Evolutionary conservation across 1,140 invertebrate species (phyloP), one percentile per base, ranked within the genome.

Genomic region (Apolygus lucorum): DNA sequence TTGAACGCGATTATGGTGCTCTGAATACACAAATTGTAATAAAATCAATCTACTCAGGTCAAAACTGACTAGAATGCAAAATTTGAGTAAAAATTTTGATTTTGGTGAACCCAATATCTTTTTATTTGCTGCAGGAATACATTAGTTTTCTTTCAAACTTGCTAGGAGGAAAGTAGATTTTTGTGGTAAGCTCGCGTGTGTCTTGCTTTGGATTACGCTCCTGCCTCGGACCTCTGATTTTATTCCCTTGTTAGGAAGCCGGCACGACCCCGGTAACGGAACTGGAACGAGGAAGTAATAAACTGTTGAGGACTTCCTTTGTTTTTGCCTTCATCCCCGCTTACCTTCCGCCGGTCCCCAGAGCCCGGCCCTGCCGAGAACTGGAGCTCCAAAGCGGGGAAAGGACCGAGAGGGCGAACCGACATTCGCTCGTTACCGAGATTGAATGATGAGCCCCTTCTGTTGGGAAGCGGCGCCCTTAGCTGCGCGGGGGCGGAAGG

Each of bases 201-300:
- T n/a, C n/a, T n/a, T n/a, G n/a, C n/a, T n/a, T n/a, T n/a, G n/a
- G n/a, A n/a, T n/a, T n/a, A n/a, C n/a, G n/a, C n/a, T n/a, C n/a
- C n/a, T n/a, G n/a, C n/a, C 34, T 49, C 17, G 34, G 34, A 11
- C 34, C 8, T 17, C 17, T 11, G 34, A 8, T 49, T 49, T 49
- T 49, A 49, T 49, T 49, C 34, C 17, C 34, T 49, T 49, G 34
- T 49, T 49, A 49, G 34, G 34, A 17, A 49, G 17, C 8, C 8
- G 8, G 8, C 17, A 59, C 54, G 54, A 24, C 54, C 54, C 17
- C 54, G 54, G 54, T 69, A 70, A 28, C 28, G 74, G 52, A 75
- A 59, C 22, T 59, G 11, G 22, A 59, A 59, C 34, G 17, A 42
- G 11, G 22, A 59, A 22, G 22, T 22, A 59, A 59, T 59, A 59